phyloP scores from a whole-genome alignment of 2,888 invertebrate genomes.

The Sicus ferrugineus region DNA sequence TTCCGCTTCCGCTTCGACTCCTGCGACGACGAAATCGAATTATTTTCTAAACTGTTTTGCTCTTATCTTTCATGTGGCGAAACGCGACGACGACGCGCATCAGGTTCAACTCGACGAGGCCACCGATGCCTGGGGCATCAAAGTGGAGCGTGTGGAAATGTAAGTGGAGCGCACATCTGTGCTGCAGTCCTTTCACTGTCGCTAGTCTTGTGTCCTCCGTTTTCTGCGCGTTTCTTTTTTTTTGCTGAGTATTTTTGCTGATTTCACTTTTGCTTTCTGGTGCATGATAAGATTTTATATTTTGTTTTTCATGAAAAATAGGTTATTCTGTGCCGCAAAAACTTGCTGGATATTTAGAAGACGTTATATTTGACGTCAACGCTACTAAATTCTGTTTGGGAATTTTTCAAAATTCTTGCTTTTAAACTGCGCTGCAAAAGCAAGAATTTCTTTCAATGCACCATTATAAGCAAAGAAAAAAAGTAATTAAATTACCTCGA shows the following conservation, averaged over 20 bases:
- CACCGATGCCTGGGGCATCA: conserved; percentile 93
- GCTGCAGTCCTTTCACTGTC: neutral
- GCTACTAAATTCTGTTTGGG: too few species aligned
- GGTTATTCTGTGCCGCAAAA: too few species aligned
- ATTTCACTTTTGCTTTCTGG: conserved; percentile 16
- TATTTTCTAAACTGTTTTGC: conserved; percentile 31
- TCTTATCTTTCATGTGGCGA: conserved; percentile 42
- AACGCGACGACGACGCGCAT: conserved; percentile 33
- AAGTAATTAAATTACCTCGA: too few species aligned
- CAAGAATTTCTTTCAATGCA: too few species aligned
- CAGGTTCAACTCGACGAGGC: conserved; percentile 84
- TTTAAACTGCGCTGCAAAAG: too few species aligned
- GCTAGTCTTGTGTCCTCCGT: neutral
- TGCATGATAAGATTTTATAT: neutral
- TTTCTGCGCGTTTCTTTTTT: neutral
- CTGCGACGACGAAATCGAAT: conserved; percentile 17
- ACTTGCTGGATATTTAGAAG: too few species aligned
- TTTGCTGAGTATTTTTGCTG: neutral
- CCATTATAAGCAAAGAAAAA: too few species aligned
- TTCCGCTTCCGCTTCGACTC: conserved; percentile 3
- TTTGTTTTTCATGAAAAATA: neutral
- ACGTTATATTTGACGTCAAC: too few species aligned
- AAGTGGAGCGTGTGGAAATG: conserved; percentile 97
- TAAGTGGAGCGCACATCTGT: conserved; percentile 67
- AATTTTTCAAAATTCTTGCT: too few species aligned